These are phyloP conservation scores for Lates calcarifer DNA, from an alignment of 2,113 vertebrate genomes.

Conservation along the genomic window DNA sequence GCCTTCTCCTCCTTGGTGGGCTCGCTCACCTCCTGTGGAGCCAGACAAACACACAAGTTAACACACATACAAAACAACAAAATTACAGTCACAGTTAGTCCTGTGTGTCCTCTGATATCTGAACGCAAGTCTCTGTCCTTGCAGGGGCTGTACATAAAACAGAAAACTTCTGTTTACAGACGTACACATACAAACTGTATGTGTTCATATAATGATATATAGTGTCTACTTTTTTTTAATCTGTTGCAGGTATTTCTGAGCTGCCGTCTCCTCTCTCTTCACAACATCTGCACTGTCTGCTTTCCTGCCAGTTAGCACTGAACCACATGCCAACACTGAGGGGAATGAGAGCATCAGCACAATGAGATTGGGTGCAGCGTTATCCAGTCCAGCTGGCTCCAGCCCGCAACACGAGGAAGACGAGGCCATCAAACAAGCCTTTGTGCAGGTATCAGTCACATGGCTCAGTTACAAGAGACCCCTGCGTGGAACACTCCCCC, in stretches of 20 bases:
- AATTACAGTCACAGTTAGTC: neutral
- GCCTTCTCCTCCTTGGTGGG: constrained; percentile 99
- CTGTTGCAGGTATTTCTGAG: neutral
- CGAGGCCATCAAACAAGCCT: constrained; percentile 57
- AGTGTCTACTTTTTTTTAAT: neutral
- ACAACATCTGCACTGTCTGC: constrained; percentile 37
- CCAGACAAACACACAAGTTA: neutral
- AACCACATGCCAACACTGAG: constrained; percentile 30
- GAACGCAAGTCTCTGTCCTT: too few species aligned
- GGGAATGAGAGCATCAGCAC: constrained; percentile 32
- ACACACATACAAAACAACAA: neutral
- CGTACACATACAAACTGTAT: too few species aligned
- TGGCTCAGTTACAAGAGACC: constrained; percentile 47
- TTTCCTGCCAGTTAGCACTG: neutral
- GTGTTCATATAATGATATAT: too few species aligned
- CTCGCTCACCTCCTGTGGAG: constrained; percentile 94
- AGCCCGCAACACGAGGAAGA: constrained; percentile 36
- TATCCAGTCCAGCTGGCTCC: constrained; percentile 33
- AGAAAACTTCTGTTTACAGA: too few species aligned
- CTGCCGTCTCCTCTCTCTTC: neutral
- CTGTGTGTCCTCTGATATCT: too few species aligned
- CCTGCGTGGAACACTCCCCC: constrained; percentile 22
- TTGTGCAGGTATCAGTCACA: constrained; percentile 63
- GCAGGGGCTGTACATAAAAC: too few species aligned
- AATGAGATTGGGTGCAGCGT: constrained; percentile 28